Percentiles rank a stretch among this genome's conserved stretches.
Conservation (phyloP, 2,888 invertebrate species). For the Harmothoe impar region DNA sequence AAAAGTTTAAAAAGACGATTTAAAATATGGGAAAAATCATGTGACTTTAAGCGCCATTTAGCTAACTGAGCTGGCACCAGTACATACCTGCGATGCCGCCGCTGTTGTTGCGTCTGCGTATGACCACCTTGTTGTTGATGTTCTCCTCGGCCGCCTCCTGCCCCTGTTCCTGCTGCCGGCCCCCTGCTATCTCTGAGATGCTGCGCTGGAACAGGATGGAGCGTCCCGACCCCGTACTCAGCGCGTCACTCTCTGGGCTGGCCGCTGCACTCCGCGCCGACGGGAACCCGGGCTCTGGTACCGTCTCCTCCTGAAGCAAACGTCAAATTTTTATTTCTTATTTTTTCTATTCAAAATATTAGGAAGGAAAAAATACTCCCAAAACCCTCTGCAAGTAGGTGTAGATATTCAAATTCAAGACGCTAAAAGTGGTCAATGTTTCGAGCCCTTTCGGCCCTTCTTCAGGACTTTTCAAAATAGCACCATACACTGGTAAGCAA, state of each 20-base stretch:
- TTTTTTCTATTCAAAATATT: background rate
- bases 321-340: background rate
- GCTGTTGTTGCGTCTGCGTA: slow-evolving; percentile 86
- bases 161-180: slow-evolving; percentile 70
- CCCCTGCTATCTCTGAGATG: slow-evolving; percentile 80
- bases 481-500: no score
- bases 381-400: no score
- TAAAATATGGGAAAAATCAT: no score
- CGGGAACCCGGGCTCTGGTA: slow-evolving; percentile 63
- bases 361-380: no score
- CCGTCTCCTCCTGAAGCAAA: slow-evolving; percentile 52
- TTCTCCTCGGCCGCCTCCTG: slow-evolving; percentile 66
- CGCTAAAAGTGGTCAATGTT: no score
- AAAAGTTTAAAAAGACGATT: no score
- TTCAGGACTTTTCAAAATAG: no score
- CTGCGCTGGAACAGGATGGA: slow-evolving; percentile 78
- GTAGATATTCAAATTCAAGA: no score
- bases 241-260: slow-evolving; percentile 78
- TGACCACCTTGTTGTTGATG: slow-evolving; percentile 73
- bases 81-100: slow-evolving; percentile 86
- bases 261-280: slow-evolving; percentile 77
- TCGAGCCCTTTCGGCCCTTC: no score
- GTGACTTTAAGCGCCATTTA: no score
- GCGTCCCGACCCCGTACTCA: background rate
- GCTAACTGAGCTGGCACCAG: no score